These are phyloP conservation scores for Falco naumanni DNA, from an alignment of 2,797 vertebrate genomes.

Conservation along the genomic window DNA sequence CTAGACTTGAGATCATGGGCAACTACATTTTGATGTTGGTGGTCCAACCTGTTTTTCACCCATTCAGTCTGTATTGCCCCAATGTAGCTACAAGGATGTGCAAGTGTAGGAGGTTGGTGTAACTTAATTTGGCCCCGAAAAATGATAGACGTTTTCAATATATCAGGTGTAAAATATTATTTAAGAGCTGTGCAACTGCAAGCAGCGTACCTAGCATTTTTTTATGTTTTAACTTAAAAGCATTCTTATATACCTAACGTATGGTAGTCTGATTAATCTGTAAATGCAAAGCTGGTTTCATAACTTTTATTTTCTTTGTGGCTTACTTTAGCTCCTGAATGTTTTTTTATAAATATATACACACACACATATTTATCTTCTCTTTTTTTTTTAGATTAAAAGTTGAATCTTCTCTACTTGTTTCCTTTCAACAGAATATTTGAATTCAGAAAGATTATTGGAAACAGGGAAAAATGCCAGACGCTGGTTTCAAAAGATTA, in stretches of 20 bases:
- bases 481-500: conserved; percentile 91
- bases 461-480: conserved; percentile 91
- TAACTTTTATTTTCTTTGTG: neutral
- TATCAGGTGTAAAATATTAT: neutral
- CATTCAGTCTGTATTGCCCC: neutral
- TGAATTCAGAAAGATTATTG: conserved; percentile 94
- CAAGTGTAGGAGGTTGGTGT: neutral
- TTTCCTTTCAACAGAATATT: conserved; percentile 86
- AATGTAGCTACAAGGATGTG: neutral
- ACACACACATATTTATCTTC: neutral
- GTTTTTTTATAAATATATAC: neutral
- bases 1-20: neutral
- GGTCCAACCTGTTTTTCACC: neutral
- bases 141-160: neutral
- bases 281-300: neutral
- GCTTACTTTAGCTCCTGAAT: neutral
- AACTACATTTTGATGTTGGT: neutral
- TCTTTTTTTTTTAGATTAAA: conserved; percentile 40
- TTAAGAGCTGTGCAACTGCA: neutral
- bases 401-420: conserved; percentile 37
- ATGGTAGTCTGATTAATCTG: neutral
- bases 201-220: neutral
- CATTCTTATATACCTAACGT: neutral
- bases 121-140: neutral
- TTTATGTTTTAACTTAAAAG: neutral